A percentile compares a stretch with the other conserved stretches of the same genome.
These are phyloP conservation scores for Xylocampa areola DNA, from an alignment of 2,888 invertebrate genomes.

Conservation along the genomic window DNA sequence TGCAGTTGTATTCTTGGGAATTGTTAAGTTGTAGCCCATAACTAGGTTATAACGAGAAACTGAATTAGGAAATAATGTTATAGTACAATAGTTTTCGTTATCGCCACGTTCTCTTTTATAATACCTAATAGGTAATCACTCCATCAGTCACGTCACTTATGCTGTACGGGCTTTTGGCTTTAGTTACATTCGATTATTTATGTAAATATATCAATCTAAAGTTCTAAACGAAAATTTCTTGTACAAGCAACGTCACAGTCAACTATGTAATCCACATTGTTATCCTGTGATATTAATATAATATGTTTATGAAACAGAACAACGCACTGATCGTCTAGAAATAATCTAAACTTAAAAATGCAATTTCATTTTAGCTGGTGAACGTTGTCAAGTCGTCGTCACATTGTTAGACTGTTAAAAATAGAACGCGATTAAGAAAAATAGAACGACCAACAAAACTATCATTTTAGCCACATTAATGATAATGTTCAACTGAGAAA, in stretches of 20 bases:
- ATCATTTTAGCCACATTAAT: constrained; percentile 38
- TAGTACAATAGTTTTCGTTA: not conserved
- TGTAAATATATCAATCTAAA: too few species aligned
- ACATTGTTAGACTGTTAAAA: constrained; percentile 28
- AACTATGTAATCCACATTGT: too few species aligned
- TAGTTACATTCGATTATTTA: too few species aligned
- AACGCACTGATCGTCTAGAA: not conserved
- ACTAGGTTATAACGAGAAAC: not conserved
- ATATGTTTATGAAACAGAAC: too few species aligned
- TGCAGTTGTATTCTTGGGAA: constrained; percentile 4
- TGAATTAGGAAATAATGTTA: constrained; percentile 1
- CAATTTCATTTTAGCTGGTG: constrained; percentile 19
- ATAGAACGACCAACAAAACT: constrained; percentile 32
- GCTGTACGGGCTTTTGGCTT: too few species aligned
- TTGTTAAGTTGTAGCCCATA: not conserved
- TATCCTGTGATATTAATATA: too few species aligned
- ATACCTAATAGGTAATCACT: too few species aligned
- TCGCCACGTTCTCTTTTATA: not conserved
- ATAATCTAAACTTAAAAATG: constrained; percentile 27
- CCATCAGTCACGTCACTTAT: too few species aligned
- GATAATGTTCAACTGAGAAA: constrained; percentile 44
- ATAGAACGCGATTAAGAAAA: constrained; percentile 41
- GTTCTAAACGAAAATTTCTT: too few species aligned
- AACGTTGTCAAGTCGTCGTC: constrained; percentile 21
- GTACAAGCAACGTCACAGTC: too few species aligned